A percentile compares a stretch with the other conserved stretches of the same genome.
Evolutionary conservation across 2,113 vertebrate genomes (phyloP).

Genomic region (Sinocyclocheilus anophthalmus): DNA sequence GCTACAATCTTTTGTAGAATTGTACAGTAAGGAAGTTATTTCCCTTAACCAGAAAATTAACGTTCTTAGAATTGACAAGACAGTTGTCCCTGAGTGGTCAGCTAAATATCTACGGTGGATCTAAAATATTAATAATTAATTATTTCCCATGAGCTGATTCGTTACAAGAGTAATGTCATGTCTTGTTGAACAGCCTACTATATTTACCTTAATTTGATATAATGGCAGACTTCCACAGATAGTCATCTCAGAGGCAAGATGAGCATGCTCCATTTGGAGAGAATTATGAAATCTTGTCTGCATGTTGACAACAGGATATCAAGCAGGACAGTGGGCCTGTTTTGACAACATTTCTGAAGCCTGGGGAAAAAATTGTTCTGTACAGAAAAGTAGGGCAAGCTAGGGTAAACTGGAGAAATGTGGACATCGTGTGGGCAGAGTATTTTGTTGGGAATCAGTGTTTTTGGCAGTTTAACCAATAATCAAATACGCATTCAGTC

Average conservation of each 20-base stretch:
- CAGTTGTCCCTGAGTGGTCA: no score
- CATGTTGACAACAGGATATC: constrained; percentile 4
- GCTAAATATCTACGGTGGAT: no score
- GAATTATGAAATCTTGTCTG: background rate
- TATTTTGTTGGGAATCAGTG: background rate
- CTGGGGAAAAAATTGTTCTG: background rate
- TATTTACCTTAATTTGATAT: background rate
- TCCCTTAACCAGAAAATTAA: no score
- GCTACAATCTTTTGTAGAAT: no score
- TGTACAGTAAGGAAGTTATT: no score
- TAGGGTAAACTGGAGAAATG: constrained; percentile 16
- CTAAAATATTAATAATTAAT: no score
- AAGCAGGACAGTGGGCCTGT: background rate
- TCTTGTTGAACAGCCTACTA: background rate
- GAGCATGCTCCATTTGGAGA: background rate
- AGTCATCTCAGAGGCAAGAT: background rate
- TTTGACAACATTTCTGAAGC: constrained; percentile 1
- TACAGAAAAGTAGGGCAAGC: constrained; percentile 11
- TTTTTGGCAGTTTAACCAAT: constrained; percentile 2
- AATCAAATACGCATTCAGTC: constrained; percentile 22
- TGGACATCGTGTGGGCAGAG: background rate
- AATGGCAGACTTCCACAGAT: background rate
- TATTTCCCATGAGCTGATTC: no score
- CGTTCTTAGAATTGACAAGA: no score
- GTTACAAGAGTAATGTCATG: background rate